Evolutionary conservation across 2,797 vertebrate species (phyloP), one percentile per base, ranked within the genome.

Genomic region (Aldrovandia affinis): DNA sequence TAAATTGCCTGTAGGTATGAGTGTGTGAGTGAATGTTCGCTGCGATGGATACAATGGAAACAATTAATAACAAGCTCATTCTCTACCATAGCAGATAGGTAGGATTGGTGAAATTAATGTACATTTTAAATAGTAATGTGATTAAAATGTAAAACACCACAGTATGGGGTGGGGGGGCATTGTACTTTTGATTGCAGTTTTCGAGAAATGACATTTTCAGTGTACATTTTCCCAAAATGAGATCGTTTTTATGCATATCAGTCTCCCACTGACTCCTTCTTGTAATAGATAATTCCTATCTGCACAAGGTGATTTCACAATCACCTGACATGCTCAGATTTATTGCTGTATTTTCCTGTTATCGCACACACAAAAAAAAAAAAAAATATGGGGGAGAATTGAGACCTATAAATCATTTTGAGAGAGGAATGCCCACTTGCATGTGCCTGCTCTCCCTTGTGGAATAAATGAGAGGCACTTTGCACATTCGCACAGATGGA

Each of bases 291-390:
- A 77, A n/a, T 50, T 73, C 65, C 50, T 83, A 77, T 83, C 81
- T 83, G 33, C 81, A 83, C 36, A 50, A 83, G 68, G 65, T 83
- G 50, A 83, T 47, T 83, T 75, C 81, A 75, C 15, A 75, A 83
- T 75, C 77, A 83, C 81, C 68, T 83, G 81, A 83, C 81, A 83
- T 77, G 75, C 55, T 83, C 70, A 83, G 81, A 83, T 83, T 75
- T 83, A 83, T 77, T 83, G 81, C 81, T 4, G 33, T 52, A 83
- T 77, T 83, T 83, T 75, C 81, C 57, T 83, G 68, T 77, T 83
- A 83, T 83, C 81, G 59, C 30, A n/a, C n/a, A n/a, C n/a, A n/a
- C n/a, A n/a, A n/a, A n/a, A n/a, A n/a, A n/a, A n/a, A n/a, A 42
- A 77, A 83, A 83, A 83, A 75, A 77, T 39, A 70, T 70, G 65